Percentiles rank a stretch among this genome's conserved stretches.
Evolutionary conservation across 2,797 vertebrate genomes (phyloP).

Genomic region (Pipistrellus kuhlii): DNA sequence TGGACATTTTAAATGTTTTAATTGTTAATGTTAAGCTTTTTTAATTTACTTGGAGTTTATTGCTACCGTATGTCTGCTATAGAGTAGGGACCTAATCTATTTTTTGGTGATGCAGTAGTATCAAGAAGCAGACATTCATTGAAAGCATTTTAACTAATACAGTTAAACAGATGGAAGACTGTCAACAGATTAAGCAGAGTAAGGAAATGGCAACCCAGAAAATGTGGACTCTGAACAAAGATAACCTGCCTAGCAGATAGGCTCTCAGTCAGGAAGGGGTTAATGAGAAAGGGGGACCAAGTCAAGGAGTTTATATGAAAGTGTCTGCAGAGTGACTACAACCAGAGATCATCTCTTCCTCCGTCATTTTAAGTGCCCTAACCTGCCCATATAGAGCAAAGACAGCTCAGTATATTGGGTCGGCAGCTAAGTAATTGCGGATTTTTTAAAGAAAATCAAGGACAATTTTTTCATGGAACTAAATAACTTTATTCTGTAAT

Average conservation of each 20-base stretch:
- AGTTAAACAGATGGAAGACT: not conserved
- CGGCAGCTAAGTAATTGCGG: too few relatives aligned
- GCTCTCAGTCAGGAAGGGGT: not conserved
- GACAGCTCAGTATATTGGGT: not conserved
- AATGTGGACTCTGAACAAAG: not conserved
- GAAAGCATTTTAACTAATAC: not conserved
- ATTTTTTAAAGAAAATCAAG: too few relatives aligned
- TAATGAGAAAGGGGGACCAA: not conserved
- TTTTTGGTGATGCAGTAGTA: not conserved
- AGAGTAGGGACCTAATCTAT: not conserved
- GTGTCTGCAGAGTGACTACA: not conserved
- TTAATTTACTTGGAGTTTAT: conserved; percentile 25
- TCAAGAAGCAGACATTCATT: not conserved
- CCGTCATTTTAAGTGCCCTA: not conserved
- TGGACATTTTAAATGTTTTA: not conserved
- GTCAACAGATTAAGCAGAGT: conserved; percentile 9
- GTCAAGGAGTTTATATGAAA: not conserved
- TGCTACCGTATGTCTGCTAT: not conserved
- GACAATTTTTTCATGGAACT: too few relatives aligned
- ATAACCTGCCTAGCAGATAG: not conserved
- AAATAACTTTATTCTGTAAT: too few relatives aligned
- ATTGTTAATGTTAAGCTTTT: not conserved
- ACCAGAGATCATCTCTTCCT: not conserved
- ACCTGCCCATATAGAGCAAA: not conserved
- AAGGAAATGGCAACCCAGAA: conserved; percentile 2